Base-by-base conservation (phyloP, 2,888 invertebrate species). In the Ditylenchus weischeri region DNA sequence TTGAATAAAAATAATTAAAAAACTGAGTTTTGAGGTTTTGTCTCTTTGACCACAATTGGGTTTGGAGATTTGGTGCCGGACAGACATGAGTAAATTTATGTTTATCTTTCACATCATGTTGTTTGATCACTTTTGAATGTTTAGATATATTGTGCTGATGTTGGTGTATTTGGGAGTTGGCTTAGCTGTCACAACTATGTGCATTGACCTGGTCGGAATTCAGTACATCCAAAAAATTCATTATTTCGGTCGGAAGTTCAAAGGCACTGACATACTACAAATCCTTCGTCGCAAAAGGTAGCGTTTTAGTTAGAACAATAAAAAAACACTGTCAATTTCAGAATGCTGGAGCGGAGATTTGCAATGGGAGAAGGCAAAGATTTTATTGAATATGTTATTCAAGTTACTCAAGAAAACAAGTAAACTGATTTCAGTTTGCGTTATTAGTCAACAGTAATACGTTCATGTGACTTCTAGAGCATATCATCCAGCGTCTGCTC, bases 121-220 rank as follows among this genome's bases (percentile, higher is more conserved):
- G 23, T 29, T 5, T 36, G 10, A 29, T 43, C 47, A 15, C 29
- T 23, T 64, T 65, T 38, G 11, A 29, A 6, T 49, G 4, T 35
- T 23, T 71, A 80, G 80, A 58, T 80, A 81, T 69, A 78, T 82
- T 57, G 72, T 78, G 7, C 66, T 83, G 21, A 83, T 83, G 83
- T 71, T 83, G 18, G 72, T 83, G 47, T 83, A 83, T 67, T 76
- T 83, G 50, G 81, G 83, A 18, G 79, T 83, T 43, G 83, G 83
- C n/a, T 72, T 83, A 15, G 81, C 82, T 2, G 83, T 83, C 19
- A 83, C 83, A 21, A 83, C 83, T 18, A 83, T 83, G 83, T 83
- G 83, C 72, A 83, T 83, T 68, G 83, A 83, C 62, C 67, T 83
- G n/a, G 82, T 82, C 69, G 83, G 83, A 66, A 82, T 83, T 57